phyloP scores from a whole-genome alignment of 2,888 invertebrate genomes.

The Chalcis sispes region DNA sequence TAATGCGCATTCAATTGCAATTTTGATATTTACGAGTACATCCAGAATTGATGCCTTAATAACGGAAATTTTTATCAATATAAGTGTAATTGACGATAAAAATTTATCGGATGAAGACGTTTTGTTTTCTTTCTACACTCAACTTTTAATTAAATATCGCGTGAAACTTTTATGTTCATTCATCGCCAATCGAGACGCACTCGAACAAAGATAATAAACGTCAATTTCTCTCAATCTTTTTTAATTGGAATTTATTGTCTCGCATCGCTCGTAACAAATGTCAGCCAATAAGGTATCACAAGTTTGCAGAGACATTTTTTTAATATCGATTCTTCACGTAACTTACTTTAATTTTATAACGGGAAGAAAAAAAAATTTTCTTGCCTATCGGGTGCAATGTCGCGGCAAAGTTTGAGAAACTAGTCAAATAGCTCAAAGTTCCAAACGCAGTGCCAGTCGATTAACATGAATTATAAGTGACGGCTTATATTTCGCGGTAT shows the following conservation, averaged over 20 bases:
- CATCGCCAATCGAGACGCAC: constrained; percentile 9
- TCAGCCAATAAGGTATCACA: constrained; percentile 16
- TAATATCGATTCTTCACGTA: not conserved
- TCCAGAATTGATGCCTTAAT: not conserved
- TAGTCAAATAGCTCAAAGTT: not conserved
- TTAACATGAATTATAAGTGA: constrained; percentile 2
- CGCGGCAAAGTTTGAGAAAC: not conserved
- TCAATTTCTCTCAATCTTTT: constrained; percentile 49
- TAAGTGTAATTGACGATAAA: not conserved
- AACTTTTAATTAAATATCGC: not conserved
- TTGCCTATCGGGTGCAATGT: not conserved
- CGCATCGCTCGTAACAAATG: constrained; percentile 5
- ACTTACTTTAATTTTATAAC: constrained; percentile 2
- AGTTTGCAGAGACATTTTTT: not conserved
- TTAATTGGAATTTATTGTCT: constrained; percentile 48
- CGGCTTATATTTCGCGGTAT: not conserved
- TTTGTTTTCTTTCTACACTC: not conserved
- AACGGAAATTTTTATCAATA: not conserved
- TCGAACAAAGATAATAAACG: constrained; percentile 39
- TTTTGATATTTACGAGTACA: too few species aligned
- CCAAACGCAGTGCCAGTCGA: not conserved
- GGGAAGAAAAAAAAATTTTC: too few species aligned
- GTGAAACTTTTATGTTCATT: not conserved
- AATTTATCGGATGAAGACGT: not conserved
- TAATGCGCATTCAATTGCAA: not conserved